Base-by-base conservation (phyloP, 2,888 invertebrate genomes). In the Gymnoscelis rufifasciata region DNA sequence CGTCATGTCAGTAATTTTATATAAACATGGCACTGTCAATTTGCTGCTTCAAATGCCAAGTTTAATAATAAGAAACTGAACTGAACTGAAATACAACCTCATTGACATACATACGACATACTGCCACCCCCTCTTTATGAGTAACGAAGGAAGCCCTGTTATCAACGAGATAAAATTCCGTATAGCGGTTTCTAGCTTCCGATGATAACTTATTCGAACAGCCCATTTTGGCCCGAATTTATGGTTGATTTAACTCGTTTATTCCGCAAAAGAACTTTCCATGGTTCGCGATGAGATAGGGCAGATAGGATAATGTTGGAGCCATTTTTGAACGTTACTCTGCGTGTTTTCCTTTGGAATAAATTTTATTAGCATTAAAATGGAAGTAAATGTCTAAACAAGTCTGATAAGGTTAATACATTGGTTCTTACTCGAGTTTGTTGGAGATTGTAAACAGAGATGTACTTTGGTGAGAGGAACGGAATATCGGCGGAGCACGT, bases 211-310 rank as follows among this genome's bases (percentile, higher is more conserved):
- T 81, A 78, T 78, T 78, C 75, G 71, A 66, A 68, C 69, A 74
- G 69, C 76, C 78, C 76, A 79, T 81, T 75, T 71, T 68, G 59
- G 63, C 60, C 59, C 59, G 64, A 77, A 81, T 81, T 81, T 83
- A 81, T 80, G 77, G 79, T 69, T 73, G 75, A 80, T 74, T 81
- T 78, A 78, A 80, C 80, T 77, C 78, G 74, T 78, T 79, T 77
- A 69, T 74, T 69, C 67, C 54, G 66, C 58, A 64, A 73, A 71
- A 71, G 71, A 73, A 73, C 66, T 72, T 73, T 68, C 62, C 59
- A 68, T 71, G 62, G 60, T 64, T 63, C 50, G 55, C 62, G 68
- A 69, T 68, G 62, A 64, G 64, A 71, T 68, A 64, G 61, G 56
- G 55, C 50, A 62, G 71, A 68, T 70, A 71, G 55, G 63, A 49